Conservation (phyloP, 1,140 invertebrate species). For the Stenopsyche tienmushanensis region DNA sequence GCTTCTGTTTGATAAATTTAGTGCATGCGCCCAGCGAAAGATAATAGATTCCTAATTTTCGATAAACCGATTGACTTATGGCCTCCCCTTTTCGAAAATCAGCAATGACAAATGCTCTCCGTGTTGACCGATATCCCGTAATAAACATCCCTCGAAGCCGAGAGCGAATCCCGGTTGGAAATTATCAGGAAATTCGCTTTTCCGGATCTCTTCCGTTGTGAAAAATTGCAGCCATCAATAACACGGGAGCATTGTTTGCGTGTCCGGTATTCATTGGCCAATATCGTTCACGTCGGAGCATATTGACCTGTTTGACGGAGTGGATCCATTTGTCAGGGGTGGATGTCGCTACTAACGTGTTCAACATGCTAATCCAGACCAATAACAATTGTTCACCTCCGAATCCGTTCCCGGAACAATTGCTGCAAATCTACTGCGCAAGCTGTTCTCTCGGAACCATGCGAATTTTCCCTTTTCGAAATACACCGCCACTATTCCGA, state of each 20-base stretch:
- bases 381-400: not conserved
- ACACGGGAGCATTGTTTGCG: too few species aligned
- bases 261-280: too few species aligned
- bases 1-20: too few species aligned
- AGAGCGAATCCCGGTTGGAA: constrained; percentile 9
- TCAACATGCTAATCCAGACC: not conserved
- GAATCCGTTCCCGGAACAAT: too few species aligned
- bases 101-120: constrained; percentile 9
- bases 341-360: not conserved
- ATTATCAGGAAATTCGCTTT: constrained; percentile 13
- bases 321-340: constrained; percentile 27
- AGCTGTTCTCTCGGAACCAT: too few species aligned
- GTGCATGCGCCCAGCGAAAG: too few species aligned
- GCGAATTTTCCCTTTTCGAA: too few species aligned
- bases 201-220: constrained; percentile 8
- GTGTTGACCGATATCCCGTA: constrained; percentile 4
- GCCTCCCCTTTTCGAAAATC: not conserved
- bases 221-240: constrained; percentile 38
- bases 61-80: not conserved
- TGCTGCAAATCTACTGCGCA: too few species aligned
- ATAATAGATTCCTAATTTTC: too few species aligned
- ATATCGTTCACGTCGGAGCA: constrained; percentile 10
- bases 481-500: too few species aligned
- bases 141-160: too few species aligned
- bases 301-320: constrained; percentile 35